A percentile compares a stretch with the other conserved stretches of the same genome.
Evolutionary conservation across 2,797 vertebrate species (phyloP).

Genomic region (Pelochelys cantorii): DNA sequence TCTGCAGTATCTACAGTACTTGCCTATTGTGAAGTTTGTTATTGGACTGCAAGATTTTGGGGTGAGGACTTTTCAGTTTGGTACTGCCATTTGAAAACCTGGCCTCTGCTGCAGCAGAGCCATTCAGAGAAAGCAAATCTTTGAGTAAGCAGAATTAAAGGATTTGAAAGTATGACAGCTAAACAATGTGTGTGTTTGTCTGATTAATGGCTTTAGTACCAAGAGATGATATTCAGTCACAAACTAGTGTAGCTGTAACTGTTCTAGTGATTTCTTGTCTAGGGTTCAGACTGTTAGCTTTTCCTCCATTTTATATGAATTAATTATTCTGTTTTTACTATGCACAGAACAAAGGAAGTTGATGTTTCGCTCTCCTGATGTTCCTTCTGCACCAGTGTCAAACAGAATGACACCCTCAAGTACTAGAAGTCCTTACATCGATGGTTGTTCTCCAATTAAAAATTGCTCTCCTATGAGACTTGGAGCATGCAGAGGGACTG

Average conservation of each 20-base stretch:
- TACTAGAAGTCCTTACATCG: slow-evolving; percentile 89
- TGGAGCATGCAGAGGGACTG: slow-evolving; percentile 77
- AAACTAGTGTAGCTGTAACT: neutral
- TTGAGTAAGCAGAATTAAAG: neutral
- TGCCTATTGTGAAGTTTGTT: neutral
- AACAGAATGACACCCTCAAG: slow-evolving; percentile 77
- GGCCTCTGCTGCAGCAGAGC: neutral
- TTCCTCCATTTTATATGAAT: neutral
- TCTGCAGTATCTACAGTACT: neutral
- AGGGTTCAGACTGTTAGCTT: neutral
- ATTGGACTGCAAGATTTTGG: neutral
- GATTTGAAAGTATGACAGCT: neutral
- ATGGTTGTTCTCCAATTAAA: slow-evolving; percentile 95
- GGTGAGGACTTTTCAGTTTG: neutral
- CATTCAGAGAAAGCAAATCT: neutral
- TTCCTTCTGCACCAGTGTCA: slow-evolving; percentile 72
- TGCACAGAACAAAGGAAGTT: slow-evolving; percentile 85
- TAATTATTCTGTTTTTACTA: neutral
- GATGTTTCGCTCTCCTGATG: slow-evolving; percentile 84
- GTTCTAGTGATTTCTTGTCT: neutral
- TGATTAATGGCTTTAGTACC: neutral
- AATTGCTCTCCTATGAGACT: slow-evolving; percentile 86
- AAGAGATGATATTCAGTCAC: neutral
- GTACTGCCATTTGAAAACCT: neutral
- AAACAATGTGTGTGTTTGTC: neutral